Conservation (phyloP, 2,888 invertebrate genomes). For the Magallana nippona region DNA sequence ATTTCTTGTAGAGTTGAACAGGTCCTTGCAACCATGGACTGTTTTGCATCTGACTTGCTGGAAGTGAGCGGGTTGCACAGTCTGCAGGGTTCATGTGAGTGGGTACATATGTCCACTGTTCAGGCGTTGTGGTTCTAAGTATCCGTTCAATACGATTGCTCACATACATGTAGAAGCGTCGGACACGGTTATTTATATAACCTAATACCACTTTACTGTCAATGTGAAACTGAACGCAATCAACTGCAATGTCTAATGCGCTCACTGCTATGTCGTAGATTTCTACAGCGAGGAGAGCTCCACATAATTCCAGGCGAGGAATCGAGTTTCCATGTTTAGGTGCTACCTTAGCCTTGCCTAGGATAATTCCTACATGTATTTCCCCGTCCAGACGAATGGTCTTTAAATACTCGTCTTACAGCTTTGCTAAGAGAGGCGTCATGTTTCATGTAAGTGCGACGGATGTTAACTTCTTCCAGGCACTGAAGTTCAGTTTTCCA, state of each 20-base stretch:
- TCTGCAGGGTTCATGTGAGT: background rate
- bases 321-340: conserved; percentile 56
- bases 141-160: conserved; percentile 52
- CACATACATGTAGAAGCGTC: conserved; percentile 56
- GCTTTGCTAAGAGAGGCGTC: too few species aligned
- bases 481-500: too few species aligned
- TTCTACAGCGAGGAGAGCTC: conserved; percentile 56
- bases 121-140: background rate
- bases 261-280: conserved; percentile 42
- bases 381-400: conserved; percentile 19
- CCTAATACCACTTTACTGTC: conserved; percentile 56
- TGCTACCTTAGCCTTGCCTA: conserved; percentile 60
- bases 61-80: conserved; percentile 44
- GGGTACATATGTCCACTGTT: too few species aligned
- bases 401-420: conserved; percentile 47
- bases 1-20: conserved; percentile 35
- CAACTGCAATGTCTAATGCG: conserved; percentile 40
- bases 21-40: conserved; percentile 36
- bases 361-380: conserved; percentile 48
- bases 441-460: too few species aligned
- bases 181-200: conserved; percentile 51
- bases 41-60: conserved; percentile 44
- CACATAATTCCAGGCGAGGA: conserved; percentile 59
- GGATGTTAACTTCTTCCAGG: too few species aligned
- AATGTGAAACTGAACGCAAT: conserved; percentile 46